These are phyloP conservation scores for Cladopsammia gracilis DNA, from an alignment of 64 coral and sea anemone species.

Conservation along the genomic window DNA sequence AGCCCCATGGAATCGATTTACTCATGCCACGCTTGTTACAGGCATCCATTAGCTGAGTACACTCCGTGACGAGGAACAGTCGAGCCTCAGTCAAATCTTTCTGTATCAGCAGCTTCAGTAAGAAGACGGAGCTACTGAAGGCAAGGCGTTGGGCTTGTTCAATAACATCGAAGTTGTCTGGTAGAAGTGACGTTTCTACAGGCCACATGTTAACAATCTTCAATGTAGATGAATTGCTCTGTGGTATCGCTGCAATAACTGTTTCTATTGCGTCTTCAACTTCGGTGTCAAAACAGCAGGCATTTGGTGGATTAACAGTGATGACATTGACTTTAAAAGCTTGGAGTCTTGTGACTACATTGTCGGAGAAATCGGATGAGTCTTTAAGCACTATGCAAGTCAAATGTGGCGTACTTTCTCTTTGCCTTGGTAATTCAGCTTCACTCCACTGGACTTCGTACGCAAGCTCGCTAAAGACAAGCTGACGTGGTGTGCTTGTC, in stretches of 20 bases:
- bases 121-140: constrained; percentile 9
- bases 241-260: not conserved
- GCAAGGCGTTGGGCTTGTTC: constrained; percentile 34
- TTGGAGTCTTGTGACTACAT: not conserved
- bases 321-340: not conserved
- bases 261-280: not conserved
- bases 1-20: constrained; percentile 25
- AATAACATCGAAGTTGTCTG: not conserved
- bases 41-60: not conserved
- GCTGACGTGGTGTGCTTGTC: not conserved
- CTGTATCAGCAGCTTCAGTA: constrained; percentile 13
- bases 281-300: not conserved
- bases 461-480: not conserved
- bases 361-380: not conserved
- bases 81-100: not conserved
- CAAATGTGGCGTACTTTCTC: too few relatives aligned
- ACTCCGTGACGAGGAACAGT: constrained; percentile 36
- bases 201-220: constrained; percentile 51
- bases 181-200: not conserved
- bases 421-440: not conserved
- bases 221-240: not conserved
- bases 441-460: constrained; percentile 46
- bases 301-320: not conserved
- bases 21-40: too few relatives aligned
- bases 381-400: constrained; percentile 45